phyloP scores from a whole-genome alignment of 1,140 invertebrate genomes.

The Bombyx mandarina region DNA sequence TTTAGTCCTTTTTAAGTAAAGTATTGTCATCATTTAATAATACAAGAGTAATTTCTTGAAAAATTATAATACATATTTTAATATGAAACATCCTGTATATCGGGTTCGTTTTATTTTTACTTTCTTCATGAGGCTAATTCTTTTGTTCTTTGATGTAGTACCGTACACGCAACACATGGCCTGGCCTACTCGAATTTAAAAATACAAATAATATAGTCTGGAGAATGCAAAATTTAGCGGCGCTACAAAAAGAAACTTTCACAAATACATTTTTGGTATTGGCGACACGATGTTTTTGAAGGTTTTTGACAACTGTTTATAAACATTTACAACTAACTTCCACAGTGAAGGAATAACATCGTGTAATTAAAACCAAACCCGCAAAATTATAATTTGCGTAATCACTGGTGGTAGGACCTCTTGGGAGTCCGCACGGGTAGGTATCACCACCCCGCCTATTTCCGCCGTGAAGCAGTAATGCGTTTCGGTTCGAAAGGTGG shows the following conservation, averaged over 20 bases:
- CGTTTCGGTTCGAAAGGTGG: too few species aligned
- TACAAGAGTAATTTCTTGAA: too few species aligned
- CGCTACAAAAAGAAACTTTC: background rate
- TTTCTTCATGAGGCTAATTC: constrained; percentile 52
- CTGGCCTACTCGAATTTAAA: constrained; percentile 29
- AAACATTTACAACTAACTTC: background rate
- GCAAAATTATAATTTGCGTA: too few species aligned
- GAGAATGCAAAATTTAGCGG: too few species aligned
- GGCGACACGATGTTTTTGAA: background rate
- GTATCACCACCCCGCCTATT: too few species aligned
- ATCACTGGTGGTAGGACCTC: too few species aligned
- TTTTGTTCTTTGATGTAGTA: constrained; percentile 61
- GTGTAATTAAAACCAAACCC: too few species aligned
- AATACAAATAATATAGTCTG: background rate
- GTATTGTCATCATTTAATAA: too few species aligned
- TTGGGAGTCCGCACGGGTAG: too few species aligned
- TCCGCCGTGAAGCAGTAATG: too few species aligned
- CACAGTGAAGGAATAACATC: too few species aligned
- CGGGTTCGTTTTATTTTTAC: constrained; percentile 47
- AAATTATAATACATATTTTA: background rate
- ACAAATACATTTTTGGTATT: background rate
- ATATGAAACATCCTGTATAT: constrained; percentile 23
- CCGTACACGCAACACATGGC: constrained; percentile 45
- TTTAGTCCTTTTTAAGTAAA: too few species aligned
- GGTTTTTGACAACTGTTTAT: background rate